Evolutionary conservation across 2,888 invertebrate species (phyloP).

Genomic region (Gryllus longicercus): DNA sequence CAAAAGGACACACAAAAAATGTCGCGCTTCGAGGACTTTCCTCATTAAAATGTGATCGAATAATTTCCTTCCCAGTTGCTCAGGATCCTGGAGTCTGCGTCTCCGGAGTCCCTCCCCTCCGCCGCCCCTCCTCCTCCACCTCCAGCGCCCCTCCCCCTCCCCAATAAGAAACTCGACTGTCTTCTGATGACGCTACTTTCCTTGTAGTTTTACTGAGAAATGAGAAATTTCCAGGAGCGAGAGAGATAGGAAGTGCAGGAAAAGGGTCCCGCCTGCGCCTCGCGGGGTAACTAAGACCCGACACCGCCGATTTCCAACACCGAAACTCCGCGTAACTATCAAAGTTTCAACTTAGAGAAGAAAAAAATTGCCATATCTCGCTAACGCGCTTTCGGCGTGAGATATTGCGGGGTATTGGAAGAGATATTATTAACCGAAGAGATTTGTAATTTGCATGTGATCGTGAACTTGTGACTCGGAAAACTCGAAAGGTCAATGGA

Average conservation of each 20-base stretch:
- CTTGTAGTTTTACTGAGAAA: constrained; percentile 20
- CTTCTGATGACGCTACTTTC: constrained; percentile 32
- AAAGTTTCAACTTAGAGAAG: background rate
- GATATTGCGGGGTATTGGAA: background rate
- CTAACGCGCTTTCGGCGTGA: background rate
- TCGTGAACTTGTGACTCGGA: background rate
- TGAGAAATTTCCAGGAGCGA: constrained; percentile 11
- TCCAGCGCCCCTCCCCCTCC: background rate
- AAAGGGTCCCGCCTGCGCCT: background rate
- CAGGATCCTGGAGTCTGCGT: background rate
- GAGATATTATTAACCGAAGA: background rate
- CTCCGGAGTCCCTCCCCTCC: background rate
- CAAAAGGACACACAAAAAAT: constrained; percentile 22
- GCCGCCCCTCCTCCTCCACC: background rate
- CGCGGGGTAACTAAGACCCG: background rate
- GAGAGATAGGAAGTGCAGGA: constrained; percentile 3
- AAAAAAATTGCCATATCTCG: background rate
- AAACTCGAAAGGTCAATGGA: constrained; percentile 6
- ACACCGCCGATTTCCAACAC: constrained; percentile 6
- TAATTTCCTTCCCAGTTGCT: constrained; percentile 30
- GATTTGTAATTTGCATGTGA: constrained; percentile 17
- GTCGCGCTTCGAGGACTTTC: constrained; percentile 33
- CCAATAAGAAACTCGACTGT: constrained; percentile 22
- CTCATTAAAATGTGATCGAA: constrained; percentile 38
- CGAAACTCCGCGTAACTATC: constrained; percentile 6